These are phyloP conservation scores for Andricus quercusramuli DNA, from an alignment of 2,888 invertebrate species.

Conservation along the genomic window DNA sequence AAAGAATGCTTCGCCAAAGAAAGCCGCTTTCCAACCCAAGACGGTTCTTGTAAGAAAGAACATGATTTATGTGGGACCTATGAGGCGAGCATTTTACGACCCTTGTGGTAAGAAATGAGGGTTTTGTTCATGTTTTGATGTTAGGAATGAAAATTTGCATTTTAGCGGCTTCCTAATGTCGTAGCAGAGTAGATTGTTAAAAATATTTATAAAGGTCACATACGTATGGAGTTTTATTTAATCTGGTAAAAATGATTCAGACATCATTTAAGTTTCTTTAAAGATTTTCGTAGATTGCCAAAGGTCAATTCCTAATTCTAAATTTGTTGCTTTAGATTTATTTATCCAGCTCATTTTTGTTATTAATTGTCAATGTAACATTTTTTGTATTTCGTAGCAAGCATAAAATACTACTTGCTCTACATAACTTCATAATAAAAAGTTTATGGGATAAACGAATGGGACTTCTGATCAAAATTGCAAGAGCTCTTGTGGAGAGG, in stretches of 20 bases:
- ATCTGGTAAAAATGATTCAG: no score
- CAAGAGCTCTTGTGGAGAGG: constrained; percentile 53
- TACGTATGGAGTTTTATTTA: no score
- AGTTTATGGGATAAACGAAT: background rate
- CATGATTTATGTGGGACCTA: constrained; percentile 22
- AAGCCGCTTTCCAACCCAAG: constrained; percentile 30
- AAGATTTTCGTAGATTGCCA: no score
- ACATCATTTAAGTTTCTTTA: no score
- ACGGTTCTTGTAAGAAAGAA: constrained; percentile 7
- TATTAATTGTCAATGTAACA: no score
- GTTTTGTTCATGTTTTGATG: background rate
- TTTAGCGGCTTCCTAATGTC: background rate
- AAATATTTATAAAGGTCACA: background rate
- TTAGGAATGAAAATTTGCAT: background rate
- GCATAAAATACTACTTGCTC: background rate
- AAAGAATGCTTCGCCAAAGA: constrained; percentile 16
- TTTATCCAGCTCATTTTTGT: no score
- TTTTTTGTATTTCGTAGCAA: no score
- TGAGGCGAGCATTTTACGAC: background rate
- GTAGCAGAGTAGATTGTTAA: background rate
- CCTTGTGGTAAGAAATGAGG: background rate
- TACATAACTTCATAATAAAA: background rate
- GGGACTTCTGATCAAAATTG: constrained; percentile 43
- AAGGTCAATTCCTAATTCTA: no score
- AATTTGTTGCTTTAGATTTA: no score